These are phyloP conservation scores for Marasmarcha lunaedactyla DNA, from an alignment of 2,888 invertebrate species.

Conservation along the genomic window DNA sequence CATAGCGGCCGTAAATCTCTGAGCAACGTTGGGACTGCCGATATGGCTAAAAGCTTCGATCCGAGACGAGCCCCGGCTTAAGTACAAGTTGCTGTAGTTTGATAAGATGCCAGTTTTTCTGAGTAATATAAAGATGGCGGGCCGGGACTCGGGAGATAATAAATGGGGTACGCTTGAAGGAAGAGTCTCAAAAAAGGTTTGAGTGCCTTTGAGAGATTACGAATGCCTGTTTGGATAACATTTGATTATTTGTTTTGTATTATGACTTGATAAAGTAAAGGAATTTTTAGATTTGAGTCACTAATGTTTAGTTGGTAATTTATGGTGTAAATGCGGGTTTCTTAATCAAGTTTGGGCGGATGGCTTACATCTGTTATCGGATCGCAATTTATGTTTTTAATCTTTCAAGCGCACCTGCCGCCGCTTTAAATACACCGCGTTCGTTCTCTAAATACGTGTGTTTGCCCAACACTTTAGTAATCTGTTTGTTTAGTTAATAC, in stretches of 20 bases:
- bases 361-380: slow-evolving; percentile 62
- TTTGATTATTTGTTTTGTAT: slow-evolving; percentile 44
- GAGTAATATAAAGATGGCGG: slow-evolving; percentile 50
- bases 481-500: slow-evolving; percentile 43
- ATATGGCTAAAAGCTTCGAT: slow-evolving; percentile 62
- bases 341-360: slow-evolving; percentile 30
- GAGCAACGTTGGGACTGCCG: slow-evolving; percentile 35
- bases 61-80: slow-evolving; percentile 57
- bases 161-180: slow-evolving; percentile 33
- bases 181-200: slow-evolving; percentile 46
- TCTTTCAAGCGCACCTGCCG: slow-evolving; percentile 56
- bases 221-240: slow-evolving; percentile 45
- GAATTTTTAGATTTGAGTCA: slow-evolving; percentile 19
- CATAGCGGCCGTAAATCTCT: slow-evolving; percentile 42
- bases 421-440: slow-evolving; percentile 33
- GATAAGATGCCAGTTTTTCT: slow-evolving; percentile 66
- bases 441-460: slow-evolving; percentile 27
- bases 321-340: too few relatives aligned
- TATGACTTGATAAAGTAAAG: slow-evolving; percentile 22
- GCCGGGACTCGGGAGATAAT: slow-evolving; percentile 45
- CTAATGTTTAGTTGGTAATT: too few relatives aligned
- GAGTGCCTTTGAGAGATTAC: slow-evolving; percentile 38
- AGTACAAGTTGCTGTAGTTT: slow-evolving; percentile 61
- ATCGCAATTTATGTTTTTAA: slow-evolving; percentile 55
- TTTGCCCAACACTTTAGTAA: slow-evolving; percentile 22